These are phyloP conservation scores for Anoplius nigerrimus DNA, from an alignment of 2,888 invertebrate species.

Conservation along the genomic window DNA sequence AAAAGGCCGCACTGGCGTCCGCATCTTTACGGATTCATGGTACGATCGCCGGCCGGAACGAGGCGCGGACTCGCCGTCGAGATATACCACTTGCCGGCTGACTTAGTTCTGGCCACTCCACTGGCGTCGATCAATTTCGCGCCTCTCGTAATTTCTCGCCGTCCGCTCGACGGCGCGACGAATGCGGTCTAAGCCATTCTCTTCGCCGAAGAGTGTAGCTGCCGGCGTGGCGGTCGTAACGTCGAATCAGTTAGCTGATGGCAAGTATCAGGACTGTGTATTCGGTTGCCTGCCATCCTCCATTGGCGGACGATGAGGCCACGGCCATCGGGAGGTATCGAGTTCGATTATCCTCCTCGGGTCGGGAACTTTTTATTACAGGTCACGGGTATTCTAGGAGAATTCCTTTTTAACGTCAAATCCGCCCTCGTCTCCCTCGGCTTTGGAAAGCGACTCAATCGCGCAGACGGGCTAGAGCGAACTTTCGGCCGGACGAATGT, in stretches of 20 bases:
- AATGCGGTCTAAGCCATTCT: too few relatives aligned
- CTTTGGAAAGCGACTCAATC: slow-evolving; percentile 28
- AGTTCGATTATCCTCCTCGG: slow-evolving; percentile 14
- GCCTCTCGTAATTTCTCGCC: background rate
- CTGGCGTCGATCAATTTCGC: slow-evolving; percentile 36
- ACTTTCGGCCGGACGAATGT: slow-evolving; percentile 36
- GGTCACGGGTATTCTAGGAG: slow-evolving; percentile 1
- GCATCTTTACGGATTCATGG: slow-evolving; percentile 14
- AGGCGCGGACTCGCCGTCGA: too few relatives aligned
- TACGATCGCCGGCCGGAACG: background rate
- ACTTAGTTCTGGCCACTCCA: slow-evolving; percentile 20
- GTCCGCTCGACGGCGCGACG: too few relatives aligned
- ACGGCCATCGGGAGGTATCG: slow-evolving; percentile 43
- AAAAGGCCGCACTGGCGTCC: background rate
- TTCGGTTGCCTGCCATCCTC: background rate
- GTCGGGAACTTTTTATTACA: background rate
- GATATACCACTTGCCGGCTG: slow-evolving; percentile 8
- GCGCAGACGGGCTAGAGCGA: slow-evolving; percentile 24
- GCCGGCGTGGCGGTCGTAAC: too few relatives aligned
- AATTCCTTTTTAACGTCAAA: slow-evolving; percentile 21
- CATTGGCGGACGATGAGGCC: slow-evolving; percentile 19
- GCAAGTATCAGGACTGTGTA: slow-evolving; percentile 1
- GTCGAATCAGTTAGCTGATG: slow-evolving; percentile 30
- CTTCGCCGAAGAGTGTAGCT: too few relatives aligned
- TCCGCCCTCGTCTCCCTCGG: slow-evolving; percentile 16